A percentile compares a stretch with the other conserved stretches of the same genome.
Evolutionary conservation across 2,113 vertebrate genomes (phyloP).

Genomic region (Gnathonemus echidnorhynchus): DNA sequence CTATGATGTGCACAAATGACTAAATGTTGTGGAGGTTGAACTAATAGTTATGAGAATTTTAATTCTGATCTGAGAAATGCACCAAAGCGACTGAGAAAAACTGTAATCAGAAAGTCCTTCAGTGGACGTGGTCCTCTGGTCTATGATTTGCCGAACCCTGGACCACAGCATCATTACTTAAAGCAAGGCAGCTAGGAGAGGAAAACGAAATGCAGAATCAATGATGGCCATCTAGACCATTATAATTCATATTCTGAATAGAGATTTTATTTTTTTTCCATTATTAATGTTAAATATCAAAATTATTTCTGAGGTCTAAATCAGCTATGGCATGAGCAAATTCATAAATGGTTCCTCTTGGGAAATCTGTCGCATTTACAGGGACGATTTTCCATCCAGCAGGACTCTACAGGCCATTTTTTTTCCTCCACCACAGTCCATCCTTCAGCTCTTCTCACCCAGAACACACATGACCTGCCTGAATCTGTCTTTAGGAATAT

Average conservation of each 20-base stretch:
- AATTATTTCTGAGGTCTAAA: constrained; percentile 5
- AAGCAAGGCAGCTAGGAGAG: not conserved
- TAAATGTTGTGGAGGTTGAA: too few relatives aligned
- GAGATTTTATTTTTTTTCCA: not conserved
- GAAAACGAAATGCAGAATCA: not conserved
- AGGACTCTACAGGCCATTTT: not conserved
- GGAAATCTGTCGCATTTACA: not conserved
- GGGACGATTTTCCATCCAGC: not conserved
- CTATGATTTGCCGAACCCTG: not conserved
- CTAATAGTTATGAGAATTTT: too few relatives aligned
- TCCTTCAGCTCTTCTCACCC: not conserved
- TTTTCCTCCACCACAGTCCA: not conserved
- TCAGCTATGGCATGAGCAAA: not conserved
- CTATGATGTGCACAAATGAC: too few relatives aligned
- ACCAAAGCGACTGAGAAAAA: too few relatives aligned
- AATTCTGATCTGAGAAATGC: too few relatives aligned
- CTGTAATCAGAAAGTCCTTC: not conserved
- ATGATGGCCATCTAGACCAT: not conserved
- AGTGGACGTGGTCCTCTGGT: not conserved
- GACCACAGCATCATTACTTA: not conserved
- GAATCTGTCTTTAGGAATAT: not conserved
- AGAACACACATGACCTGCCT: not conserved
- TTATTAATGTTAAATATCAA: constrained; percentile 15
- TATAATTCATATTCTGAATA: not conserved
- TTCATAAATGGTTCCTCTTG: not conserved